Evolutionary conservation across 2,888 invertebrate species (phyloP), one percentile per base, ranked within the genome.

Genomic region (Altica lythri): DNA sequence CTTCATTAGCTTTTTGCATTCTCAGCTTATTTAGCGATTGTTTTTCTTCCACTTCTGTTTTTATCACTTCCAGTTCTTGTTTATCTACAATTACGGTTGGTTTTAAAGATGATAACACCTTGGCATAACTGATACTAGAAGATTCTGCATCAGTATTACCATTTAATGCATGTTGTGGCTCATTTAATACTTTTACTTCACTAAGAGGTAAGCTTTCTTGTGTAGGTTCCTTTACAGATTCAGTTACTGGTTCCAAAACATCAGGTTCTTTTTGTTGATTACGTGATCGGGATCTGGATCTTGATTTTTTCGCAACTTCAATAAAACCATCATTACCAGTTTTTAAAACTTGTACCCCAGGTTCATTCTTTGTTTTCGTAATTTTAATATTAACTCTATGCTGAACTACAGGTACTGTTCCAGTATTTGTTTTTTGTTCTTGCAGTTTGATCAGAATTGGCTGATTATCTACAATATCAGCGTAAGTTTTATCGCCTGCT

Each of bases 401-500:
- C 9, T 5, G 29, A 2, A 2, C 35, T 9, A 6, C 19, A 18
- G 6, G 19, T 13, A 18, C 16, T 12, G 17, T 18, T 16, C 5
- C 10, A 17, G 10, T 2, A n/a, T n/a, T n/a, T 18, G 19, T n/a
- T 72, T 6, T 18, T 14, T 38, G 14, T n/a, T 38, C 49, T 38
- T 53, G 51, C 68, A 60, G 55, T 58, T 60, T 55, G 53, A 37
- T 55, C 25, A 75, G 75, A 48, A 70, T 72, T 75, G 55, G 66
- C 16, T 66, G 68, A 65, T 80, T 79, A 12, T 84, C 83, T 4
- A 88, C 77, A 25, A 88, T 82, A 74, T 86, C 84, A 13, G 88
- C 88, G 67, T 88, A 88, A 0, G 88, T 86, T 74, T 86, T 88
- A 0, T 84, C 85, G 30, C 79, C 77, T 42, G 77, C 66, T 57